Evolutionary conservation across 2,113 vertebrate species (phyloP), one percentile per base, ranked within the genome.

Genomic region (Anthoscopus minutus): DNA sequence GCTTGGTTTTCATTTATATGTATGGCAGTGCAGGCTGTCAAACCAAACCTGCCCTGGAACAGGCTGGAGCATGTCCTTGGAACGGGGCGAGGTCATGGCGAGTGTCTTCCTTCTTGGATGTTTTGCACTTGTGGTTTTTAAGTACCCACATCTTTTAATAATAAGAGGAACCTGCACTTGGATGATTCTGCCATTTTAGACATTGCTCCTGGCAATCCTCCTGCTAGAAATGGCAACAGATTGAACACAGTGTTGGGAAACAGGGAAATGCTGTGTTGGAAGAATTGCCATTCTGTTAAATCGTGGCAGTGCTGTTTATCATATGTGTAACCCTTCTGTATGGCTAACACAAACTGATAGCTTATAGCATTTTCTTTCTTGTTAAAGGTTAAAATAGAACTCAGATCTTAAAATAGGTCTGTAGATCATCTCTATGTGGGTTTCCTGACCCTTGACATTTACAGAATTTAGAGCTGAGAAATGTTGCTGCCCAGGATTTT

Each of bases 231-330:
- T 8, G 42, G 40, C 38, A 73, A 5, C 15, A 23, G 47, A 40
- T 28, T 25, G 8, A 1, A 2, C 21, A 6, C 24, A 5, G 1
- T 8, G 30, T 9, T 1, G 7, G 45, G 27, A 73, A 58, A 73
- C 3, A 14, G 27, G 42, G 50, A 78, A 65, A 42, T 25, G 21
- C 35, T 15, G 2, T 6, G 7, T 11, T 45, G 48, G 64, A 38
- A 47, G 45, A 60, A 81, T 4, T 48, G 54, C 25, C 17, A 0
- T n/a, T 69, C 27, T 0, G 0, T 69, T 40, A 53, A 18, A 37
- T 48, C 33, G 9, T 5, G 6, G 25, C 31, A 44, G 30, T 10
- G 7, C n/a, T 2, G 4, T 19, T 10, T 27, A 5, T 51, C 1
- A 0, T 23, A 4, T 4, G 4, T 10, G 3, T 54, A 37, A 50